Evolutionary conservation across 2,888 invertebrate species (phyloP), one percentile per base, ranked within the genome.

Genomic region (Amphipyra berbera): DNA sequence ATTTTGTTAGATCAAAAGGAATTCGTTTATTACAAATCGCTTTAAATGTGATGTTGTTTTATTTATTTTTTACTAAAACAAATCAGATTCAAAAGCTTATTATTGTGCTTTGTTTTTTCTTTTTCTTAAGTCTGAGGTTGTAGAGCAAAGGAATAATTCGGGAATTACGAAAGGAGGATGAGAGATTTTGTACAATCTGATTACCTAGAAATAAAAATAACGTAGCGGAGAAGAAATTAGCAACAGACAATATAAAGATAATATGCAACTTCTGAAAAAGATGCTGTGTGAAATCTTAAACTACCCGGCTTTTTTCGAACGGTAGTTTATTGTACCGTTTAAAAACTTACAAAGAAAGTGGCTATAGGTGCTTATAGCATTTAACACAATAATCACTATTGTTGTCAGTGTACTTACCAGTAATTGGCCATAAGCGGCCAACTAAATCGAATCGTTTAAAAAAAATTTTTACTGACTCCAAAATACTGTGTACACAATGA

Each of bases 21-120:
- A 68, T 70, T 58, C 15, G 15, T 58, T 64, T 46, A 54, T 54
- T 42, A 50, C 12, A 70, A 64, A 54, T 30, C 14, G 9, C 15
- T 42, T 1, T 2, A 14, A 42, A 42, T 42, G 15, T 12, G 10
- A 35, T 6, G 35, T 40, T 55, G 42, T 64, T 68, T 69, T 12
- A 33, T n/a, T 49, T 58, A 7, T 33, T 38, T 40, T 42, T 15
- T 38, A 48, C 13, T 12, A 13, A 67, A 55, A 44, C 2, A 52
- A 55, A 47, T 41, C 47, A 27, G 27, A 47, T 61, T 38, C 44
- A 49, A 57, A 54, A 40, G 35, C 12, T 27, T 27, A 27, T 21
- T 71, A 21, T 71, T 55, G n/a, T n/a, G n/a, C n/a, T 27, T 52
- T 59, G n/a, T 35, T 33, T 15, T 54, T 41, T 6, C 30, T 35